Percentiles rank a stretch among this genome's conserved stretches.
Conservation (phyloP, 2,888 invertebrate species). For the Eumerus sabulonum region DNA sequence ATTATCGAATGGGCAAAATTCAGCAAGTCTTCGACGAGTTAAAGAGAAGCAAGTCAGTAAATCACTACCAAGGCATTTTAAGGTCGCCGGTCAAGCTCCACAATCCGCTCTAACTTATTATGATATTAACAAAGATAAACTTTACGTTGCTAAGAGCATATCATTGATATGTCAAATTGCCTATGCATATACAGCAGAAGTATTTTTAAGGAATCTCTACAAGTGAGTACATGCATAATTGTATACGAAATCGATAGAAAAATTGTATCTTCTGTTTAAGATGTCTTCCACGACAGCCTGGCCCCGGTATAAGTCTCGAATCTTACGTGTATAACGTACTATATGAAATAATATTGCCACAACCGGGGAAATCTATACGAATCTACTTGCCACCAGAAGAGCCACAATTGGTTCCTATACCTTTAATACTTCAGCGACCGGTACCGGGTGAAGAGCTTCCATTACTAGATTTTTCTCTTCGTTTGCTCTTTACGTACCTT, state of each 20-base stretch:
- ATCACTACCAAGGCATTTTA: conserved; percentile 93
- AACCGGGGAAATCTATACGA: conserved; percentile 91
- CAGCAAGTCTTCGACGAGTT: conserved; percentile 82
- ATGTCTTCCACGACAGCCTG: conserved; percentile 88
- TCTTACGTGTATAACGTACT: conserved; percentile 97
- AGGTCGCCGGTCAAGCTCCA: conserved; percentile 87
- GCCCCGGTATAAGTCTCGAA: conserved; percentile 90
- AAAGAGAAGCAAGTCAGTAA: conserved; percentile 87
- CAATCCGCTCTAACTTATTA: conserved; percentile 91
- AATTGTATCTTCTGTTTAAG: conserved; percentile 76
- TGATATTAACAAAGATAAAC: conserved; percentile 94
- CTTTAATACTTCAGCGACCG: conserved; percentile 87
- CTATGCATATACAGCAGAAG: conserved; percentile 91
- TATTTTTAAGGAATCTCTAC: conserved; percentile 92
- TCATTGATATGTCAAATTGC: conserved; percentile 95
- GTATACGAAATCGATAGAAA: background rate
- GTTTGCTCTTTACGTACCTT: conserved; percentile 91
- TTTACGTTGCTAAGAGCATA: conserved; percentile 97
- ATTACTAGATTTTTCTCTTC: conserved; percentile 94
- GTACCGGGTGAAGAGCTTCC: conserved; percentile 91
- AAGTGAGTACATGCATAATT: conserved; percentile 81
- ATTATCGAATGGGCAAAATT: conserved; percentile 89
- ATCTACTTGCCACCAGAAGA: conserved; percentile 86
- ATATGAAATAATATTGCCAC: conserved; percentile 95
- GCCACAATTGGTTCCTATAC: conserved; percentile 84